Percentiles rank a stretch among this genome's conserved stretches.
phyloP scores from a whole-genome alignment of 2,113 vertebrate species.

The Tetrax tetrax region DNA sequence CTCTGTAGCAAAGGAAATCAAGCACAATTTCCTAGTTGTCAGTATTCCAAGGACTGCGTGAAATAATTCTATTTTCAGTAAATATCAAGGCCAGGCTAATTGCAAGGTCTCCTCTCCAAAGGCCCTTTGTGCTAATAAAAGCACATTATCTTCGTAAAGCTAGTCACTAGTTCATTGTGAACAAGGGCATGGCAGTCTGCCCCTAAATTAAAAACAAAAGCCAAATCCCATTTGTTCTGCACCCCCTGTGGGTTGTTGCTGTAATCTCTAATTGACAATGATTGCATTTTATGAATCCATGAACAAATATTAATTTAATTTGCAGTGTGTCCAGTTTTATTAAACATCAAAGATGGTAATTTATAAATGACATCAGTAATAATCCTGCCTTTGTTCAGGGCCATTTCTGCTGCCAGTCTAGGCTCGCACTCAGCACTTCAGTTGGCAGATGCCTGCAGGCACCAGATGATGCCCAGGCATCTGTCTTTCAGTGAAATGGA shows the following conservation, averaged over 20 bases:
- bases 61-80: background rate
- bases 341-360: background rate
- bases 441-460: background rate
- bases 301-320: constrained; percentile 15
- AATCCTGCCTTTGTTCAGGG: background rate
- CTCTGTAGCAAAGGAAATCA: background rate
- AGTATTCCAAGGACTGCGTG: background rate
- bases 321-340: background rate
- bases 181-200: background rate
- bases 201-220: background rate
- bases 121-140: background rate
- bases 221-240: background rate
- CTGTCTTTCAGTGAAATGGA: background rate
- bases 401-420: background rate
- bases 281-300: background rate
- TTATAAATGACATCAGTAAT: background rate
- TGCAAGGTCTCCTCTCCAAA: background rate
- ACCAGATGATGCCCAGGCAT: background rate
- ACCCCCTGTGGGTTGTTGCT: background rate
- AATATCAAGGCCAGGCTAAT: background rate
- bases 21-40: background rate
- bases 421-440: background rate
- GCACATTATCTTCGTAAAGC: background rate
- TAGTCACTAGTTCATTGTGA: background rate
- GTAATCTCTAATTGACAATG: background rate